Evolutionary conservation across 2,888 invertebrate genomes (phyloP).

Genomic region (Cataglyphis cursor): DNA sequence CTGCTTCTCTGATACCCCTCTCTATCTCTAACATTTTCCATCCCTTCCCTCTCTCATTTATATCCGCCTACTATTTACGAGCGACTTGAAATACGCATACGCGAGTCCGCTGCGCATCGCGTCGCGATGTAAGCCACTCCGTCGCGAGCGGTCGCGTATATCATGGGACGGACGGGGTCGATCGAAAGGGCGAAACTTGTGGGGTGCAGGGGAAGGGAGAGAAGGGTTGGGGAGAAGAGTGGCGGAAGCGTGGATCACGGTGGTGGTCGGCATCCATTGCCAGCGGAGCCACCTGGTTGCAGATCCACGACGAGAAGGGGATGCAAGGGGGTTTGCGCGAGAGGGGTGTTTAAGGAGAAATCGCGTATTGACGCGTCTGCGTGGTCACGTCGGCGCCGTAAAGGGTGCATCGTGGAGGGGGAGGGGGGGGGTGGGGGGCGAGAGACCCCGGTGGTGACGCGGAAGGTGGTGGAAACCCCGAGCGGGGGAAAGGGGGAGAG

Average conservation of each 20-base stretch:
- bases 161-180: conserved; percentile 66
- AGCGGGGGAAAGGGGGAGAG: conserved; percentile 26
- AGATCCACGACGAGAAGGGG: background rate
- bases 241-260: conserved; percentile 25
- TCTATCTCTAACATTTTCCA: background rate
- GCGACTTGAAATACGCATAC: conserved; percentile 43
- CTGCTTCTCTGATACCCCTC: background rate
- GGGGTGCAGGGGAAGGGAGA: background rate
- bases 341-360: conserved; percentile 50
- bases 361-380: conserved; percentile 68
- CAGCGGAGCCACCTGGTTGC: conserved; percentile 60
- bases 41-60: background rate
- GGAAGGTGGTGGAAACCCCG: conserved; percentile 33
- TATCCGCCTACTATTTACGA: background rate
- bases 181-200: conserved; percentile 63
- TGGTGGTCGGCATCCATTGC: conserved; percentile 30
- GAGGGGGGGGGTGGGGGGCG: background rate
- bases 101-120: conserved; percentile 50
- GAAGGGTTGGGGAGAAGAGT: background rate
- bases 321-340: background rate
- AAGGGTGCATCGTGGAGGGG: conserved; percentile 14
- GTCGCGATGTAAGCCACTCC: conserved; percentile 55
- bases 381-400: conserved; percentile 61
- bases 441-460: conserved; percentile 37
- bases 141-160: conserved; percentile 61